phyloP scores from a whole-genome alignment of 2,797 vertebrate species.

The Apodemus agrarius region DNA sequence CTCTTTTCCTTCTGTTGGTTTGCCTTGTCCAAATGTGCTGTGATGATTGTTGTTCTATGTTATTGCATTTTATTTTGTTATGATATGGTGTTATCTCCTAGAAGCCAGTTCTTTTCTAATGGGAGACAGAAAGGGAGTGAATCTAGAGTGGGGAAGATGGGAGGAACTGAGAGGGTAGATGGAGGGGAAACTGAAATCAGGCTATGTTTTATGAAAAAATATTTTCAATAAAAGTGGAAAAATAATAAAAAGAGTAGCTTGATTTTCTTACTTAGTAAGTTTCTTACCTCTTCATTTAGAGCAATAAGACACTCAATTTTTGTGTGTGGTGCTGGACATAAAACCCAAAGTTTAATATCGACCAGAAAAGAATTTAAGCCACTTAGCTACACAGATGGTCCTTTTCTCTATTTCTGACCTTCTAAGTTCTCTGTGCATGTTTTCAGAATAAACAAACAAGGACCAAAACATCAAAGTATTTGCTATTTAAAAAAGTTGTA shows the following conservation, averaged over 20 bases:
- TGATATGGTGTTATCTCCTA: too few relatives aligned
- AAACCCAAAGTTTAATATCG: not conserved
- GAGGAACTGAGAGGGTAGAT: not conserved
- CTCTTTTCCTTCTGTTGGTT: too few relatives aligned
- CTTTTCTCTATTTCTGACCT: not conserved
- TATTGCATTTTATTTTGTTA: too few relatives aligned
- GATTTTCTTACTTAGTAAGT: not conserved
- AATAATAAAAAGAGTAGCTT: not conserved
- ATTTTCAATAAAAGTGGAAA: not conserved
- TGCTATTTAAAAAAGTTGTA: too few relatives aligned
- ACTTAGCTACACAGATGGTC: not conserved
- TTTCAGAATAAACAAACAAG: not conserved
- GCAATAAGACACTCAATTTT: not conserved
- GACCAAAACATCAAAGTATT: not conserved
- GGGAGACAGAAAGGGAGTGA: too few relatives aligned
- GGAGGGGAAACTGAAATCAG: not conserved
- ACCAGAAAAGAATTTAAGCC: not conserved
- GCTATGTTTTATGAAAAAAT: not conserved
- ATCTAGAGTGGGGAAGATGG: too few relatives aligned
- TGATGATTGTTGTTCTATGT: too few relatives aligned
- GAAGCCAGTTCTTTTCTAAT: too few relatives aligned
- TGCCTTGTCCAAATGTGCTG: too few relatives aligned
- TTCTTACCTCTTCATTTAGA: not conserved
- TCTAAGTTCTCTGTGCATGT: not conserved
- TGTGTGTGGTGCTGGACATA: not conserved